phyloP scores from a whole-genome alignment of 1,140 invertebrate species.

The Lordiphosa clarofinis region DNA sequence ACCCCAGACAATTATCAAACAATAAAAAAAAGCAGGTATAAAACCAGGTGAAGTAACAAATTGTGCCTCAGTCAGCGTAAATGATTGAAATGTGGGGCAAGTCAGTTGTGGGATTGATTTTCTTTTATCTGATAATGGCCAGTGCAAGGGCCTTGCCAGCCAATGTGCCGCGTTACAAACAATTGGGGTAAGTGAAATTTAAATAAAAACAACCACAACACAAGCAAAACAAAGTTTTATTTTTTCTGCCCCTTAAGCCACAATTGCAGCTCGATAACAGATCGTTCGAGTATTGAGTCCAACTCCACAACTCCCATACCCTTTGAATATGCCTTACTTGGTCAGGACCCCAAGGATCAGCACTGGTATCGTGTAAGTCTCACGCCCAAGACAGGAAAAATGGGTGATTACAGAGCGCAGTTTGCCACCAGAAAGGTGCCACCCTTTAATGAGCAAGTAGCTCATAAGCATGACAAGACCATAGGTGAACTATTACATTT shows the following conservation, averaged over 20 bases:
- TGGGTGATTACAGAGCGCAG: conserved; percentile 33
- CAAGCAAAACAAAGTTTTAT: neutral
- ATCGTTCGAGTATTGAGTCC: neutral
- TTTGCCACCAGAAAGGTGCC: conserved; percentile 49
- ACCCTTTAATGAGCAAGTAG: conserved; percentile 41
- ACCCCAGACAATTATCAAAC: conserved; percentile 19
- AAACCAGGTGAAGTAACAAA: conserved; percentile 33
- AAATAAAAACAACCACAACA: neutral
- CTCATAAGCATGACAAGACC: conserved; percentile 57
- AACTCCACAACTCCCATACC: neutral
- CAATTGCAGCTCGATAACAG: neutral
- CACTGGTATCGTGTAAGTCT: conserved; percentile 59
- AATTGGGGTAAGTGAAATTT: conserved; percentile 36
- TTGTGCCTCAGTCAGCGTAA: conserved; percentile 34
- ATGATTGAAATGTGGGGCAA: conserved; percentile 37
- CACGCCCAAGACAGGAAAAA: conserved; percentile 33
- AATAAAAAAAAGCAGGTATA: conserved; percentile 42
- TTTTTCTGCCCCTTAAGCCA: conserved; percentile 10
- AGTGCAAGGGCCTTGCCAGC: conserved; percentile 20
- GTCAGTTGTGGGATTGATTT: conserved; percentile 13
- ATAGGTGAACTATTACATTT: conserved; percentile 49
- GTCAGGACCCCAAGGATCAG: conserved; percentile 58
- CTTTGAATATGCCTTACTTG: conserved; percentile 53
- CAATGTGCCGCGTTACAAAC: conserved; percentile 33
- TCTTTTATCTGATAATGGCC: conserved; percentile 25